These are phyloP conservation scores for Centropyge bicolor DNA, from an alignment of 2,797 vertebrate genomes.

Conservation along the genomic window DNA sequence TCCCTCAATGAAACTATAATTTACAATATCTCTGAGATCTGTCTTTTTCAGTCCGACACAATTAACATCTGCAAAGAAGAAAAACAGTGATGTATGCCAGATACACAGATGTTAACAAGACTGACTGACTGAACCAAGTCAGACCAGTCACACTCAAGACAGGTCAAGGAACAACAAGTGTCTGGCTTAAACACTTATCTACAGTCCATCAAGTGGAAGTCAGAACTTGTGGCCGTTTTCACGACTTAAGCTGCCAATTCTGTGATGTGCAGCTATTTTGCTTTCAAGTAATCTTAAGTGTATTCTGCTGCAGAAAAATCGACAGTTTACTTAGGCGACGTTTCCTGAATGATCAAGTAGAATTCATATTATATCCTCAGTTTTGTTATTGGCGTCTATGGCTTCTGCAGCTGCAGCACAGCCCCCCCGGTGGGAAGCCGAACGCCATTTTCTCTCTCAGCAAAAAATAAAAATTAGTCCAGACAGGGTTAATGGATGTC, in stretches of 20 bases:
- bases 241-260: neutral
- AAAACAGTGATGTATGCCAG: neutral
- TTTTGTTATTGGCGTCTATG: neutral
- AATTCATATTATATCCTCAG: neutral
- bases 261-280: neutral
- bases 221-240: neutral
- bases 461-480: slow-evolving; percentile 9
- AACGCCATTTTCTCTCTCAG: slow-evolving; percentile 1
- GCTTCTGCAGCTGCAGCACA: neutral
- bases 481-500: slow-evolving; percentile 47
- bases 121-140: neutral
- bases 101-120: neutral
- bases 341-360: neutral
- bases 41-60: neutral
- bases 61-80: neutral
- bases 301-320: too few species aligned
- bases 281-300: neutral
- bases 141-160: neutral
- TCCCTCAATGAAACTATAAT: slow-evolving; percentile 13
- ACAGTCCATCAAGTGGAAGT: neutral
- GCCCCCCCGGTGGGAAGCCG: neutral
- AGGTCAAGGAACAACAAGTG: neutral
- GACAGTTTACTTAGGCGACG: neutral
- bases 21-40: neutral
- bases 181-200: neutral